Evolutionary conservation across 2,888 invertebrate genomes (phyloP), one percentile per base, ranked within the genome.

Genomic region (Sarcophaga caerulescens): DNA sequence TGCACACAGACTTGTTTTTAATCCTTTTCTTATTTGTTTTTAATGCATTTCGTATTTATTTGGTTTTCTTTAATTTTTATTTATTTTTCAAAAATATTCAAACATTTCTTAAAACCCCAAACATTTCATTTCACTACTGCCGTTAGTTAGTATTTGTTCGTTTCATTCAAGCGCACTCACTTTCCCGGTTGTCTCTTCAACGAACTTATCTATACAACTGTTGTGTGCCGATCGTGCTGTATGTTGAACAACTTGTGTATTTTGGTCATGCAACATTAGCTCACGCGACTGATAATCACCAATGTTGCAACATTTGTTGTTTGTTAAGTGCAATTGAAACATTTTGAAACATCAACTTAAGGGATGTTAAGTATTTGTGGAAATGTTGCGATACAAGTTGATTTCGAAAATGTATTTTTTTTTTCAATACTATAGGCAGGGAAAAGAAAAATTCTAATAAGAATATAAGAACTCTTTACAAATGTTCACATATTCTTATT

Each of bases 121-220:
- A 45, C 4, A 68, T 17, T 17, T 52, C n/a, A n/a, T 5, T 65
- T 63, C 25, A 25, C 62, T n/a, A 60, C 44, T 3, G 21, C 68
- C 44, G 45, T 47, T n/a, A 5, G 25, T 47, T n/a, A 5, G 12
- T n/a, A 19, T 47, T n/a, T 19, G 14, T 21, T 35, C 45, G 71
- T 4, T 57, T 45, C 4, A 17, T 63, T 63, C n/a, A 63, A 47
- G 47, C 83, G 81, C 52, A 52, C 17, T 14, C 17, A 17, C 52
- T 52, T 21, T 57, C 52, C 35, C 35, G 0, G 80, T 69, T 81
- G 77, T 62, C 14, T 63, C 11, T 52, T 81, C 45, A 66, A 23
- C 81, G 71, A 86, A 84, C 70, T 73, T 78, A 70, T 75, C 70
- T 70, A 63, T 66, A 78, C 84, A 86, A 86, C 86, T 86, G 81